Conservation (phyloP, 1,140 invertebrate genomes). For the Pseudomyrmex cubaensis region DNA sequence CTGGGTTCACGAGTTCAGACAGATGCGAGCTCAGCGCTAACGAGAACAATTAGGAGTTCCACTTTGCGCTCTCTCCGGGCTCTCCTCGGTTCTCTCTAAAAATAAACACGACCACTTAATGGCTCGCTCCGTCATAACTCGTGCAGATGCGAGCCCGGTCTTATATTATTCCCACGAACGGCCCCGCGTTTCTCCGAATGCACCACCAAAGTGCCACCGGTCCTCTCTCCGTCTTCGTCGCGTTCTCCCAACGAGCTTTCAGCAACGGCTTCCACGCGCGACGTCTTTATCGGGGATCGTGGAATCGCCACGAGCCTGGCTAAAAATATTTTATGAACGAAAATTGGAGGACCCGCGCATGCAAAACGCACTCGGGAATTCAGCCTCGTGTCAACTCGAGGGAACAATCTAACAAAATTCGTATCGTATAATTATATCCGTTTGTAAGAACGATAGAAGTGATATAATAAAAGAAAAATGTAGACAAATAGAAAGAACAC, state of each 20-base stretch:
- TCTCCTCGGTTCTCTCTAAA: constrained; percentile 78
- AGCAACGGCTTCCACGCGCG: constrained; percentile 46
- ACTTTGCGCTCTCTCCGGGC: constrained; percentile 79
- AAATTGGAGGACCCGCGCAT: constrained; percentile 19
- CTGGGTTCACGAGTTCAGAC: constrained; percentile 84
- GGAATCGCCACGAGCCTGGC: constrained; percentile 47
- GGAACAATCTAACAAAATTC: no score
- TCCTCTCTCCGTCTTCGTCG: neutral
- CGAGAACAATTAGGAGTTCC: constrained; percentile 85
- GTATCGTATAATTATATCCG: no score
- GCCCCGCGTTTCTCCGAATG: constrained; percentile 77
- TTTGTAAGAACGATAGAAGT: neutral
- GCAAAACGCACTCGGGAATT: constrained; percentile 19
- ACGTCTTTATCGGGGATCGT: constrained; percentile 56
- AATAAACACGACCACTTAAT: constrained; percentile 84
- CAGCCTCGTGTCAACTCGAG: constrained; percentile 1
- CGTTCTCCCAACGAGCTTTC: neutral
- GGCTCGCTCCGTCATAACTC: constrained; percentile 80
- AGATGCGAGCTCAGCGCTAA: constrained; percentile 83
- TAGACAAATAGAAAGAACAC: neutral
- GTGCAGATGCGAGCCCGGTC: constrained; percentile 79
- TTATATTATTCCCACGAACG: constrained; percentile 82
- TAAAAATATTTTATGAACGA: constrained; percentile 59
- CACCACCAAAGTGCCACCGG: constrained; percentile 46
- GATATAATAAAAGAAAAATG: neutral